Conservation (phyloP, 2,797 vertebrate species). For the Adrianichthys oophorus region DNA sequence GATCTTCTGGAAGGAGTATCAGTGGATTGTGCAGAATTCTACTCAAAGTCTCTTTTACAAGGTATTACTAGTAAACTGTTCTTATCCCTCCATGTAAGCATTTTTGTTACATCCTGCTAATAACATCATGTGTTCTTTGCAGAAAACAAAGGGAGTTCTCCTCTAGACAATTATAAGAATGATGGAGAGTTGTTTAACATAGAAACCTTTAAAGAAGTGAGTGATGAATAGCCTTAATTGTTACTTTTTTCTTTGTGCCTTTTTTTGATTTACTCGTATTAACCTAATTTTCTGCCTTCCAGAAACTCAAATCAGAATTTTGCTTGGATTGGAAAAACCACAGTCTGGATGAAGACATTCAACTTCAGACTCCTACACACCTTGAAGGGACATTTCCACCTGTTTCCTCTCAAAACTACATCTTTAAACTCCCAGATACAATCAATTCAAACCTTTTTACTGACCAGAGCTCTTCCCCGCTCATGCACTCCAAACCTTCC, state of each 20-base stretch:
- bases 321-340: slow-evolving; percentile 77
- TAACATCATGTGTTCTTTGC: slow-evolving; percentile 21
- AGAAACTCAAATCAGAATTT: slow-evolving; percentile 61
- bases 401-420: slow-evolving; percentile 81
- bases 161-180: slow-evolving; percentile 26
- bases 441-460: slow-evolving; percentile 60
- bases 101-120: background rate
- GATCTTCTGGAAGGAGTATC: slow-evolving; percentile 77
- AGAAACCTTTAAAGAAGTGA: slow-evolving; percentile 77
- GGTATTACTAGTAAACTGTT: slow-evolving; percentile 64
- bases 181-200: slow-evolving; percentile 57
- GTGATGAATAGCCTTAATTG: slow-evolving; percentile 8
- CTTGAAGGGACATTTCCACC: slow-evolving; percentile 64
- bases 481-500: slow-evolving; percentile 76
- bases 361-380: slow-evolving; percentile 61
- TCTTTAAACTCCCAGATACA: slow-evolving; percentile 76
- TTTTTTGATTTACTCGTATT: background rate
- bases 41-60: slow-evolving; percentile 59
- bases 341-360: slow-evolving; percentile 79
- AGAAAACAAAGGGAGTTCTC: slow-evolving; percentile 35
- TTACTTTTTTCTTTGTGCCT: background rate
- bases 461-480: slow-evolving; percentile 69
- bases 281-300: slow-evolving; percentile 6
- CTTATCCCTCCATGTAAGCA: background rate
- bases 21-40: slow-evolving; percentile 70